Percentiles rank a stretch among this genome's conserved stretches.
phyloP scores from a whole-genome alignment of 2,113 vertebrate genomes.

The Rhizomys pruinosus region DNA sequence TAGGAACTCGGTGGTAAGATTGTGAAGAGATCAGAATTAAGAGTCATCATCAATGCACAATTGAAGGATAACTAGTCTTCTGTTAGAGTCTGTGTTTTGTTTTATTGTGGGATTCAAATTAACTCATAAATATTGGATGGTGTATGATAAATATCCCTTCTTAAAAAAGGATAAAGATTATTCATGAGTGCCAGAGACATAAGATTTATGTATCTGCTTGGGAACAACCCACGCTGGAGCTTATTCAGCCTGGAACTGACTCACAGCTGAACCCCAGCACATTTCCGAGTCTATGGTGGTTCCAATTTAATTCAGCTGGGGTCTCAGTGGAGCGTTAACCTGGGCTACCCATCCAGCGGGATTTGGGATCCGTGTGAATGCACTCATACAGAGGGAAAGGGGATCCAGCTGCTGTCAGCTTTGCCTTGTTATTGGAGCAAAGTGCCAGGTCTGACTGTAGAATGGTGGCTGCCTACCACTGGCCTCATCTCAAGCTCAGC shows the following conservation, averaged over 20 bases:
- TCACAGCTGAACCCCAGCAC: not conserved
- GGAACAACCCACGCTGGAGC: not conserved
- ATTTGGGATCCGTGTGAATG: not conserved
- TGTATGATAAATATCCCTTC: slow-evolving; percentile 50
- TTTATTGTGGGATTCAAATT: slow-evolving; percentile 62
- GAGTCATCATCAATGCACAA: slow-evolving; percentile 51
- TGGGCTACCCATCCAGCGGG: not conserved
- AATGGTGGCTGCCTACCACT: not conserved
- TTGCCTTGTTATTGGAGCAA: not conserved
- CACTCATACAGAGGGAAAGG: not conserved
- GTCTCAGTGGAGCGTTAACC: not conserved
- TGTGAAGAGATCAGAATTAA: slow-evolving; percentile 64
- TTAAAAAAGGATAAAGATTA: slow-evolving; percentile 49
- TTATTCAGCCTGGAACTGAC: not conserved
- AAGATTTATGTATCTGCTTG: not conserved
- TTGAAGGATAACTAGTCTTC: slow-evolving; percentile 46
- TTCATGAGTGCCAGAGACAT: not conserved
- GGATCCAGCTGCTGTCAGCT: not conserved
- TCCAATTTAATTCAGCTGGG: not conserved
- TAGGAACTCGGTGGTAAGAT: slow-evolving; percentile 35
- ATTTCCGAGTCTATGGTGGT: not conserved
- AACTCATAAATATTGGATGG: slow-evolving; percentile 66
- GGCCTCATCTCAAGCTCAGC: not conserved
- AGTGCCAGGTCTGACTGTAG: not conserved
- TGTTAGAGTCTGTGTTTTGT: slow-evolving; percentile 49